These are phyloP conservation scores for Engystomops pustulosus DNA, from an alignment of 2,113 vertebrate genomes.

Conservation along the genomic window DNA sequence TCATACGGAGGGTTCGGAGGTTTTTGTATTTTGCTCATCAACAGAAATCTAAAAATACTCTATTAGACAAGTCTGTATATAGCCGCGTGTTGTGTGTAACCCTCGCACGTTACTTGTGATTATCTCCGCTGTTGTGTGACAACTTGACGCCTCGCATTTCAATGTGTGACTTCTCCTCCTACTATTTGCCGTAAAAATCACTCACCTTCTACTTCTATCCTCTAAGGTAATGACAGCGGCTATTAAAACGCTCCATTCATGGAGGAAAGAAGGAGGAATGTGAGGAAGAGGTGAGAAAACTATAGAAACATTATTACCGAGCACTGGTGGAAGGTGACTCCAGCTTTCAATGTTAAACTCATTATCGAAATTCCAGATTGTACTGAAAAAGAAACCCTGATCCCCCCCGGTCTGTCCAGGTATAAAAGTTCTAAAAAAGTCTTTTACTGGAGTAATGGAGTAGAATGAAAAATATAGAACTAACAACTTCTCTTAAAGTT, in stretches of 20 bases:
- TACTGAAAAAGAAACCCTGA: not conserved
- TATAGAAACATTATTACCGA: conserved; percentile 1
- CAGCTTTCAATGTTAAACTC: not conserved
- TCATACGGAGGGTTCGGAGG: not conserved
- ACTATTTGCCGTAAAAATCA: not conserved
- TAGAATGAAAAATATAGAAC: too few species aligned
- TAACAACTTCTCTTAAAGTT: too few species aligned
- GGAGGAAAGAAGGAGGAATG: conserved; percentile 10
- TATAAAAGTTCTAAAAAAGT: not conserved
- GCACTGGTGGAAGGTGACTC: not conserved
- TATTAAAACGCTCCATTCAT: conserved; percentile 17
- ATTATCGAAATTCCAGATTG: not conserved
- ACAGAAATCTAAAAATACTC: not conserved
- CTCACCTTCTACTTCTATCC: conserved; percentile 35
- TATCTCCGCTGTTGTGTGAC: not conserved
- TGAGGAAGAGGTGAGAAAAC: not conserved
- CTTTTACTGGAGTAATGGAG: not conserved
- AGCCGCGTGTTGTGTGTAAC: not conserved
- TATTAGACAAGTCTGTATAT: not conserved
- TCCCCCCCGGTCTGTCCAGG: not conserved
- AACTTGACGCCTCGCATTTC: conserved; percentile 16
- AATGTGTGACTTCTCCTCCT: conserved; percentile 21
- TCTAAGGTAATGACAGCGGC: not conserved
- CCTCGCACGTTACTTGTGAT: not conserved
- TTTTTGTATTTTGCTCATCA: not conserved